Percentiles rank a stretch among this genome's conserved stretches.
phyloP scores from a whole-genome alignment of 2,888 invertebrate species.

The Perizoma affinitatum region DNA sequence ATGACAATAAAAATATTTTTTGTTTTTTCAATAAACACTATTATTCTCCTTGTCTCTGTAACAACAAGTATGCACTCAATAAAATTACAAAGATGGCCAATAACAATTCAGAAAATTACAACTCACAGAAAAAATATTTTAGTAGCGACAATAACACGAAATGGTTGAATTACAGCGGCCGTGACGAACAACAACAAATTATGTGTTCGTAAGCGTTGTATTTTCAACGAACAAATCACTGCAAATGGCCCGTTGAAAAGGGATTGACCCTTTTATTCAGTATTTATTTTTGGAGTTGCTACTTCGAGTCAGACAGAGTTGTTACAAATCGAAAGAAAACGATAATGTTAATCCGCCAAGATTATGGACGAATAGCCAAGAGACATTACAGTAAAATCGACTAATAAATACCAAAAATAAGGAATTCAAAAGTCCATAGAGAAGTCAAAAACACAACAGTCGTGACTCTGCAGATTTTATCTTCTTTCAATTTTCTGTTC shows the following conservation, averaged over 20 bases:
- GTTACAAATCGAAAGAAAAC: neutral
- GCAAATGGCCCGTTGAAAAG: constrained; percentile 18
- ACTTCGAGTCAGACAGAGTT: neutral
- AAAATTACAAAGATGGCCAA: constrained; percentile 13
- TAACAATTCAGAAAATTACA: constrained; percentile 11
- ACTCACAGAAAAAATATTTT: neutral
- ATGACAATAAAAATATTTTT: neutral
- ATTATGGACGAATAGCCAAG: neutral
- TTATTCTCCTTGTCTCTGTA: neutral
- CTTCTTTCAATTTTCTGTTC: too few relatives aligned
- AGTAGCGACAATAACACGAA: constrained; percentile 5
- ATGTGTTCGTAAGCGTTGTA: constrained; percentile 9
- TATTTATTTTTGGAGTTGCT: constrained; percentile 5
- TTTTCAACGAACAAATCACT: constrained; percentile 23
- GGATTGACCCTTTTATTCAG: constrained; percentile 7
- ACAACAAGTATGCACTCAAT: constrained; percentile 2
- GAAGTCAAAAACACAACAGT: neutral
- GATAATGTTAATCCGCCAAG: neutral
- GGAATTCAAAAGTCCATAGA: too few relatives aligned
- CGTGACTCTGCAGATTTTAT: neutral
- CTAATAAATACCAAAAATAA: too few relatives aligned
- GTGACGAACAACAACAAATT: constrained; percentile 16
- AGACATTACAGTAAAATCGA: too few relatives aligned
- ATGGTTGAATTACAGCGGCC: constrained; percentile 3
- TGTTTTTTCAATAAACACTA: neutral